phyloP scores from a whole-genome alignment of 30 jellyfish, hydroid and myxozoan species.

The Cassiopea andromeda region DNA sequence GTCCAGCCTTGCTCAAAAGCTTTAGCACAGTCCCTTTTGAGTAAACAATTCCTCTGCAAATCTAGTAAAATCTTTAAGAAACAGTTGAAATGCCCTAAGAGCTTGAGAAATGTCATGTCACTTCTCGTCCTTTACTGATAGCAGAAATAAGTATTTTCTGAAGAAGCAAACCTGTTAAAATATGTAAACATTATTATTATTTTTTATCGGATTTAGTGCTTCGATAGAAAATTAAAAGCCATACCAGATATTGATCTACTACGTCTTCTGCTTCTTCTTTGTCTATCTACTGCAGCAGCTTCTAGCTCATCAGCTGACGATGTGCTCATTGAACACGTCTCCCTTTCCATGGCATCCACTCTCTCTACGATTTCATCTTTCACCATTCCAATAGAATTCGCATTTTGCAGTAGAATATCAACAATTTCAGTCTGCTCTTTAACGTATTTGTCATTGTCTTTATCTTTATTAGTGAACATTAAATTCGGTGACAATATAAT shows the following conservation, averaged over 20 bases:
- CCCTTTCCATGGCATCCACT: constrained; percentile 73
- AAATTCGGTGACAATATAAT: constrained; percentile 94
- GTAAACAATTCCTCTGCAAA: too few relatives aligned
- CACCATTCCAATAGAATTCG: constrained; percentile 80
- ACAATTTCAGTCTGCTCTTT: constrained; percentile 93
- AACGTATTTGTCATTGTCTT: constrained; percentile 81
- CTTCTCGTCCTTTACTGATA: too few relatives aligned
- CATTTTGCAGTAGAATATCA: constrained; percentile 81
- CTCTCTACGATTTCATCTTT: constrained; percentile 80
- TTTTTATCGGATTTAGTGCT: too few relatives aligned
- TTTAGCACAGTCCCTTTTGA: too few relatives aligned
- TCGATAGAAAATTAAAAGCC: too few relatives aligned
- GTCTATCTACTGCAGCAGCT: constrained; percentile 35
- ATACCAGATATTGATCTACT: constrained; percentile 97
- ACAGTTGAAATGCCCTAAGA: too few relatives aligned
- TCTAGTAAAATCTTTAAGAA: too few relatives aligned
- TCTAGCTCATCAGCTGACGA: constrained; percentile 99
- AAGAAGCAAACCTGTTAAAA: too few relatives aligned
- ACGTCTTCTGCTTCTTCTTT: constrained; percentile 69
- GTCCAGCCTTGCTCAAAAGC: too few relatives aligned
- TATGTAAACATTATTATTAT: too few relatives aligned
- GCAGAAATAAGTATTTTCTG: too few relatives aligned
- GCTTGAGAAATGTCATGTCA: too few relatives aligned
- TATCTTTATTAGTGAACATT: constrained; percentile 79
- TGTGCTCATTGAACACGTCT: constrained; percentile 72